Conservation (phyloP, 2,113 vertebrate species). For the Syrmaticus mikado region DNA sequence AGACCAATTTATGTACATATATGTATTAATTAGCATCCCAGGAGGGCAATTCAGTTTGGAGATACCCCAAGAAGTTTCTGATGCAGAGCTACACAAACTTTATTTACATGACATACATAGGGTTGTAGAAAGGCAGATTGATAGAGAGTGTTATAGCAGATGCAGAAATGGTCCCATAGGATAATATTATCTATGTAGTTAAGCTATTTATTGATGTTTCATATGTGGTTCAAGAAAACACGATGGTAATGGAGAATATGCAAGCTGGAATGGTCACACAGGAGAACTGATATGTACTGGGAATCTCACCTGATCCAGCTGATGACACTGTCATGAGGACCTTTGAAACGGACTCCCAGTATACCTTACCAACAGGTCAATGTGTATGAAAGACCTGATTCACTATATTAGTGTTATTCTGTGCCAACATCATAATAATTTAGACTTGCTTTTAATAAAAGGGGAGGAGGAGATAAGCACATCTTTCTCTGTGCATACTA, state of each 20-base stretch:
- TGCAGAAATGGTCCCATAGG: background rate
- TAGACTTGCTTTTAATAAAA: background rate
- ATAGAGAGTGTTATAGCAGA: background rate
- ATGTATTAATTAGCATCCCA: background rate
- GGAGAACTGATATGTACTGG: background rate
- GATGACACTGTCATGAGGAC: background rate
- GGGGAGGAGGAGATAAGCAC: too few relatives aligned
- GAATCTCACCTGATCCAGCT: background rate
- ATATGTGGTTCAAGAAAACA: background rate
- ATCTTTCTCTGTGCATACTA: background rate
- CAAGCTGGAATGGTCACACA: accelerated
- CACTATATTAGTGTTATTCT: background rate
- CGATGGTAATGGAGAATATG: accelerated
- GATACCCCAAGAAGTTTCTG: background rate
- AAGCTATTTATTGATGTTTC: background rate
- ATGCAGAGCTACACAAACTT: background rate
- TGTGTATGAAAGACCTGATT: background rate
- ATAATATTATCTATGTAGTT: background rate
- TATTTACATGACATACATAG: background rate
- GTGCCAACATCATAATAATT: background rate
- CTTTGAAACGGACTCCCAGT: background rate
- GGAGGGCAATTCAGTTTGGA: background rate
- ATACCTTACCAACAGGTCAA: background rate
- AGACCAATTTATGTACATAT: background rate
- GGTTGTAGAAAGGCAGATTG: background rate